Evolutionary conservation across 64 coral and sea anemone genomes (phyloP).

Genomic region (Dendronephthya gigantea): DNA sequence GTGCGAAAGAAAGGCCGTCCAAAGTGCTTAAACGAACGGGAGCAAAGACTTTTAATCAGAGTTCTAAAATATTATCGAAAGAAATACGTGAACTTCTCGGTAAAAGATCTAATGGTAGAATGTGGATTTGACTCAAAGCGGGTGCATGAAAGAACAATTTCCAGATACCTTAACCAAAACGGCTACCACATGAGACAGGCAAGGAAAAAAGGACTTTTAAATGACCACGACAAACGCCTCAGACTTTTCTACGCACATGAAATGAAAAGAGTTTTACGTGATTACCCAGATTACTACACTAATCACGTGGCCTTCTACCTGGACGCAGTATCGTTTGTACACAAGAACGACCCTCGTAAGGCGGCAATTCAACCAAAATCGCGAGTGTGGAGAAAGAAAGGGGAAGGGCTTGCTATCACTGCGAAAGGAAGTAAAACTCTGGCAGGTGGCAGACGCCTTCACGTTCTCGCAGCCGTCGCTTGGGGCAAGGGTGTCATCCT

Average conservation of each 20-base stretch:
- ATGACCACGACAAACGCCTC: neutral
- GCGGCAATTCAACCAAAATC: neutral
- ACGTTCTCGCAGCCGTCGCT: slow-evolving; percentile 20
- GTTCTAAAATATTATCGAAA: neutral
- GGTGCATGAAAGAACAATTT: neutral
- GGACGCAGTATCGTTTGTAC: neutral
- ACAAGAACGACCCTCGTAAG: slow-evolving; percentile 22
- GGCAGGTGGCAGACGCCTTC: slow-evolving; percentile 23
- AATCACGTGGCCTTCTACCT: neutral
- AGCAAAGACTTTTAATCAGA: neutral
- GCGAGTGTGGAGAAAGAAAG: slow-evolving; percentile 26
- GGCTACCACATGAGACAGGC: neutral
- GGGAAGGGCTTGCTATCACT: slow-evolving; percentile 5
- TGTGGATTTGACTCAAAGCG: neutral
- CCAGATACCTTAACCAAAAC: neutral
- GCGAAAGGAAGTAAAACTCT: slow-evolving; percentile 23
- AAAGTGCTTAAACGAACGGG: neutral
- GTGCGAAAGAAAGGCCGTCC: neutral
- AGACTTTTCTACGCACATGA: neutral
- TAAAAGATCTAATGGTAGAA: neutral
- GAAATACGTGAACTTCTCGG: neutral
- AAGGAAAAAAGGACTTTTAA: neutral
- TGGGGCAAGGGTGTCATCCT: slow-evolving; percentile 24
- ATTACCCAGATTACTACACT: neutral
- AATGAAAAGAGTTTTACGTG: neutral